Conservation (phyloP, 2,888 invertebrate species). For the Aquatica leii region DNA sequence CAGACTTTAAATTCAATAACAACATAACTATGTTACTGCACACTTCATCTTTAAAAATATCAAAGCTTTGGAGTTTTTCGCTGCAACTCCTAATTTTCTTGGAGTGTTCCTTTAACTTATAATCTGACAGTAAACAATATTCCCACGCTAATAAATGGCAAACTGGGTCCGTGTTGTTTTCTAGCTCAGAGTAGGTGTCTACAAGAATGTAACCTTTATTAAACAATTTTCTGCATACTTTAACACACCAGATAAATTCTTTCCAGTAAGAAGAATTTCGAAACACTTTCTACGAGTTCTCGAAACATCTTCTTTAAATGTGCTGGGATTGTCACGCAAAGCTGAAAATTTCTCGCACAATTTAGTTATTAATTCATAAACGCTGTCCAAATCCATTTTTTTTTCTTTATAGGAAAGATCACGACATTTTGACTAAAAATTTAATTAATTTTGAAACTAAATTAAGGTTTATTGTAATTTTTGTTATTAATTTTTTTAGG, state of each 20-base stretch:
- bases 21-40: constrained; percentile 35
- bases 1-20: constrained; percentile 37
- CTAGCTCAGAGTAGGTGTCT: constrained; percentile 37
- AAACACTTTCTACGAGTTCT: constrained; percentile 51
- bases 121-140: constrained; percentile 49
- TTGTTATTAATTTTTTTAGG: too few species aligned
- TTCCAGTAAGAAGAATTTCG: constrained; percentile 49
- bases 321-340: neutral
- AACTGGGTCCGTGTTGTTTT: constrained; percentile 50
- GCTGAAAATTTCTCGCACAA: constrained; percentile 49
- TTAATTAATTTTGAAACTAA: too few species aligned
- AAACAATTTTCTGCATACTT: constrained; percentile 3
- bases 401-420: constrained; percentile 12
- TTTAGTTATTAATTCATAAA: constrained; percentile 52
- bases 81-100: constrained; percentile 45
- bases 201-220: constrained; percentile 28
- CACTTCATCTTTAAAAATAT: constrained; percentile 29
- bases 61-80: constrained; percentile 40
- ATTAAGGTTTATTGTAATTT: too few species aligned
- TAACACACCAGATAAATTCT: neutral
- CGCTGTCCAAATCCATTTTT: constrained; percentile 33
- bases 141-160: constrained; percentile 55
- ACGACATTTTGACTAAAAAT: too few species aligned
- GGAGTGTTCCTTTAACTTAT: constrained; percentile 48
- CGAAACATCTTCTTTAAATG: constrained; percentile 36